Evolutionary conservation across 2,797 vertebrate species (phyloP).

Genomic region (Brotula barbata): DNA sequence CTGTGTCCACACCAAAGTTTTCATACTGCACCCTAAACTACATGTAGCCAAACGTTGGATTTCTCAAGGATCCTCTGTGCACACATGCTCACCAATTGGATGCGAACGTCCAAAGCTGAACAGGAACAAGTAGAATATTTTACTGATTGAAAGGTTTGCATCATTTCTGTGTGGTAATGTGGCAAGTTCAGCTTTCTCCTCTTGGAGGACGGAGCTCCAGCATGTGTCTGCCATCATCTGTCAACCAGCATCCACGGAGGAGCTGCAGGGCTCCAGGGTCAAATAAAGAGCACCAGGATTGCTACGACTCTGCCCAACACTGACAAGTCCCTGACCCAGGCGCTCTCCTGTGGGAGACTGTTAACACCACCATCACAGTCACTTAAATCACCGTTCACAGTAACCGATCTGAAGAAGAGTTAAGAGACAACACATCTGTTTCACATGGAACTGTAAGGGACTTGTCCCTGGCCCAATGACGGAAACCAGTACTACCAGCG

Average conservation of each 20-base stretch:
- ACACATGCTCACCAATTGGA: too few relatives aligned
- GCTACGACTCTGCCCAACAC: neutral
- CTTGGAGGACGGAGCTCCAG: neutral
- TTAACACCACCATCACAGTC: neutral
- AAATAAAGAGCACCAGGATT: neutral
- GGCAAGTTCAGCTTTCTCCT: too few relatives aligned
- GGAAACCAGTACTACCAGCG: too few relatives aligned
- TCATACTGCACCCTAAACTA: too few relatives aligned
- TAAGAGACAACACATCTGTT: neutral
- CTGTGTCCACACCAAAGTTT: too few relatives aligned
- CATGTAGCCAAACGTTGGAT: too few relatives aligned
- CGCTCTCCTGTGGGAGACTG: neutral
- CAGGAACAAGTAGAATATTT: neutral
- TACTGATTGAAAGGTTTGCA: neutral
- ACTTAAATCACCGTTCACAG: neutral
- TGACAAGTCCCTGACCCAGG: neutral
- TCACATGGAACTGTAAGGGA: too few relatives aligned
- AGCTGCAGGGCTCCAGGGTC: neutral
- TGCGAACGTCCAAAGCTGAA: neutral
- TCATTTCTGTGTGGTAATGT: neutral
- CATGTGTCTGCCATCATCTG: neutral
- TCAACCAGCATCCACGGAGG: neutral
- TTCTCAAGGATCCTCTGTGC: too few relatives aligned
- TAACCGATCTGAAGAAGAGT: neutral
- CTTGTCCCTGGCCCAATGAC: too few relatives aligned